Percentiles rank a stretch among this genome's conserved stretches.
Evolutionary conservation across 1,140 invertebrate species (phyloP).

Genomic region (Gonatopus flavifemur): DNA sequence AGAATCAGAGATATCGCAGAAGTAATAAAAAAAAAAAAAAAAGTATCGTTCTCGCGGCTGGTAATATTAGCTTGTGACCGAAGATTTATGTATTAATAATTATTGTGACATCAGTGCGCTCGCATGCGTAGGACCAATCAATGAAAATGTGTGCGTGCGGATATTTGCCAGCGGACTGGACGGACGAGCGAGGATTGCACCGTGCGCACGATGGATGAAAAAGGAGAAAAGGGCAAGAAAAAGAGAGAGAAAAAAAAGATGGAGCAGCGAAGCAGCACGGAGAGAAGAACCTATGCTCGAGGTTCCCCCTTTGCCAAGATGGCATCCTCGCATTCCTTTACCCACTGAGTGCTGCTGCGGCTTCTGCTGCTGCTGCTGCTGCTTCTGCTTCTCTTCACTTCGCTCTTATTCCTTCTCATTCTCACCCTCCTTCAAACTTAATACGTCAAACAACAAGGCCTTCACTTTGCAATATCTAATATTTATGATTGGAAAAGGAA

Average conservation of each 20-base stretch:
- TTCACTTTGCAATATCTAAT: too few species aligned
- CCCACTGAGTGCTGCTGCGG: constrained; percentile 14
- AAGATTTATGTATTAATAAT: constrained; percentile 52
- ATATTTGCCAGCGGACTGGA: constrained; percentile 18
- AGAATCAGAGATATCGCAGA: neutral
- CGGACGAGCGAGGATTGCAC: constrained; percentile 10
- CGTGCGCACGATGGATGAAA: neutral
- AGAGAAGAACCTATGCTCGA: constrained; percentile 17
- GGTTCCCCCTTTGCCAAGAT: constrained; percentile 44
- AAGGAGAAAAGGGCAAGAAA: constrained; percentile 15
- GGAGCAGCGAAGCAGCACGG: constrained; percentile 2
- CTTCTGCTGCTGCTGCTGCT: constrained; percentile 13
- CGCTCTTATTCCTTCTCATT: constrained; percentile 27
- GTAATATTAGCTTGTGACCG: constrained; percentile 2
- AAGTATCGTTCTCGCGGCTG: neutral
- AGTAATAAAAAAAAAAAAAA: neutral
- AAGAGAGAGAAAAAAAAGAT: constrained; percentile 22
- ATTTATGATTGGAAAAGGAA: too few species aligned
- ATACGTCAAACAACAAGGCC: too few species aligned
- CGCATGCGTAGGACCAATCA: constrained; percentile 30
- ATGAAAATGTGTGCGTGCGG: constrained; percentile 31
- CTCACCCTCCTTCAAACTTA: too few species aligned
- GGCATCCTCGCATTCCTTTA: constrained; percentile 51
- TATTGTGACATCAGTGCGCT: constrained; percentile 44
- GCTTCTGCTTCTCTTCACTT: constrained; percentile 6